Percentiles rank a stretch among this genome's conserved stretches.
Evolutionary conservation across 2,797 vertebrate species (phyloP).

Genomic region (Clarias laeviceps): DNA sequence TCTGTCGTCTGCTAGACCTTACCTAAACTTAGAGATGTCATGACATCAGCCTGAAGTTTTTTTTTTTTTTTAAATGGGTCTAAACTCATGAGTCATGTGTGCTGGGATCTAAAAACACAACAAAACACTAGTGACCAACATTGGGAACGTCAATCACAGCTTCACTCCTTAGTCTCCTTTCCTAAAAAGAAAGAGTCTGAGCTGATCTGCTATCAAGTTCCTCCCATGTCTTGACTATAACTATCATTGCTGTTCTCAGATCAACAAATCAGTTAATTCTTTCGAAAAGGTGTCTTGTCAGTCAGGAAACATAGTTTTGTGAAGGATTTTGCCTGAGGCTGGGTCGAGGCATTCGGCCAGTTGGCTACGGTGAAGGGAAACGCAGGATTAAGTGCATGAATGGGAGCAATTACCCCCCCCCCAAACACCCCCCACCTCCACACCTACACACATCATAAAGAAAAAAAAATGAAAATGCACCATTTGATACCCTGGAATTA

Average conservation of each 20-base stretch:
- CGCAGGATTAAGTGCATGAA: conserved; percentile 51
- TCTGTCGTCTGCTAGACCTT: conserved; percentile 15
- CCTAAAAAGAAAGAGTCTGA: not conserved
- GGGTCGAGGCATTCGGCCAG: conserved; percentile 47
- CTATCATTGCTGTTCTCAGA: not conserved
- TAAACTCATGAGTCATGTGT: not conserved
- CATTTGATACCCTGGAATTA: conserved; percentile 63
- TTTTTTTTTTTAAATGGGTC: not conserved
- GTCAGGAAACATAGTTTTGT: conserved; percentile 27
- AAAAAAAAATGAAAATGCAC: conserved; percentile 43
- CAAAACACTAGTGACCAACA: not conserved
- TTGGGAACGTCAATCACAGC: not conserved
- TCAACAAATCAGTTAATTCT: not conserved
- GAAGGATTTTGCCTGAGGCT: conserved; percentile 39
- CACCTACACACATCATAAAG: conserved; percentile 23
- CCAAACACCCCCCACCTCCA: conserved; percentile 2
- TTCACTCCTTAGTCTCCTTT: not conserved
- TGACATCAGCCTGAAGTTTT: not conserved
- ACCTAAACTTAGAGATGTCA: not conserved
- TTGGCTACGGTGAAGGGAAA: conserved; percentile 52
- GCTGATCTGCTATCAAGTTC: not conserved
- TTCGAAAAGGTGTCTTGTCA: not conserved
- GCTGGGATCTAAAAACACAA: not conserved
- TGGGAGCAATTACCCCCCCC: conserved; percentile 48
- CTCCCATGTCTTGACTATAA: not conserved